These are phyloP conservation scores for Candoia aspera DNA, from an alignment of 2,113 vertebrate genomes.

Conservation along the genomic window DNA sequence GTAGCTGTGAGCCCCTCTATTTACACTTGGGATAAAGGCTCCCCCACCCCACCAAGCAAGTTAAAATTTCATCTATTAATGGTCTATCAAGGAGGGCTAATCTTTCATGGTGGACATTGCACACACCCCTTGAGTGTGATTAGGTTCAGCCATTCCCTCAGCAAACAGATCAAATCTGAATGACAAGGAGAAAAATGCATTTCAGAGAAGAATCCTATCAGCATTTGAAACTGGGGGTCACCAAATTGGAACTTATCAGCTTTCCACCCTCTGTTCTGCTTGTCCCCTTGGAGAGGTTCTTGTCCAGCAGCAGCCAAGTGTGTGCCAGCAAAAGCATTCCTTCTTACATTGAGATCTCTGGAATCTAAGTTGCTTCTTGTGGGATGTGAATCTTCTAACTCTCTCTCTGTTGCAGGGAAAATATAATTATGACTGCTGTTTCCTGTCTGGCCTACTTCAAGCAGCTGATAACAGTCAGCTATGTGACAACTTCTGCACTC, in stretches of 20 bases:
- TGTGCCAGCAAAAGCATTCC: background rate
- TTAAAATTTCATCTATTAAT: constrained; percentile 25
- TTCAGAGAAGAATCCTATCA: background rate
- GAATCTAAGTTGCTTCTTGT: background rate
- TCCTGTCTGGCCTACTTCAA: background rate
- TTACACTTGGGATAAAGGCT: constrained; percentile 12
- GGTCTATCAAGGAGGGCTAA: background rate
- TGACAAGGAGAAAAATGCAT: background rate
- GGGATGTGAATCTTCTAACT: background rate
- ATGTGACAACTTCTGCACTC: rapidly evolving
- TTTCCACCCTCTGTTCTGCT: background rate
- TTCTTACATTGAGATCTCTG: background rate
- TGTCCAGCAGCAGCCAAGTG: background rate
- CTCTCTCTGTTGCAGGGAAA: background rate
- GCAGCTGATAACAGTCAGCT: background rate
- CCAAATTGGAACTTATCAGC: background rate
- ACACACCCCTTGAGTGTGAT: background rate
- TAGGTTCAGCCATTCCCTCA: background rate
- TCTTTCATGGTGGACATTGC: background rate
- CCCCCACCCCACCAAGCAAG: background rate
- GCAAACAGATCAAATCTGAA: background rate
- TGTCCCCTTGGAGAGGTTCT: background rate
- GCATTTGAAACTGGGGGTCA: rapidly evolving
- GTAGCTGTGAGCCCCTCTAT: constrained; percentile 1
- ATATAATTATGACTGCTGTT: background rate